phyloP scores from a whole-genome alignment of 2,888 invertebrate genomes.

The Protonemura montana region DNA sequence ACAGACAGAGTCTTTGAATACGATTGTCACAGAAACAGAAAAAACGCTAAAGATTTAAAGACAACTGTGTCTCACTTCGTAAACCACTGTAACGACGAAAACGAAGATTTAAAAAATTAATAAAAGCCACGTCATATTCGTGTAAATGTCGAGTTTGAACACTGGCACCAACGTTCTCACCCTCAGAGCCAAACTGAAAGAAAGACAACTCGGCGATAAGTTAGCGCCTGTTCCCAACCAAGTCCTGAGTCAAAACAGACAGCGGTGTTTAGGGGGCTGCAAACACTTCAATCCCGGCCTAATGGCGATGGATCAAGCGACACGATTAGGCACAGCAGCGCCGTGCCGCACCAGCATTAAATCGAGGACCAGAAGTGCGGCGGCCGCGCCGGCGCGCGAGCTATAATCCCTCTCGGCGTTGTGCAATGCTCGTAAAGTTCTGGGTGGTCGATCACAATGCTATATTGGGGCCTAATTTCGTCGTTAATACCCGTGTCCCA shows the following conservation, averaged over 20 bases:
- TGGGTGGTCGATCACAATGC: constrained; percentile 27
- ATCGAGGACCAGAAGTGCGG: neutral
- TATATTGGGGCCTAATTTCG: neutral
- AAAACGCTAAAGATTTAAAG: too few relatives aligned
- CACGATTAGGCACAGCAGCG: neutral
- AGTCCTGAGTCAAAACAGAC: neutral
- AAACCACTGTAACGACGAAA: too few relatives aligned
- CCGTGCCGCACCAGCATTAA: neutral
- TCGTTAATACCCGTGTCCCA: constrained; percentile 15
- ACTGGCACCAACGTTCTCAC: too few relatives aligned
- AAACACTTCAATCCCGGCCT: too few relatives aligned
- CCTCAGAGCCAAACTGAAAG: too few relatives aligned
- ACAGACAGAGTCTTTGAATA: too few relatives aligned
- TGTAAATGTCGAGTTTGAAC: too few relatives aligned
- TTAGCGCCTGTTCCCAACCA: neutral
- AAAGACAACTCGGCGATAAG: neutral
- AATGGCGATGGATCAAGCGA: neutral
- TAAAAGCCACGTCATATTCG: too few relatives aligned
- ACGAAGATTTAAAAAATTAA: too few relatives aligned
- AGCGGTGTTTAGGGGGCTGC: neutral
- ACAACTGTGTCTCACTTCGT: too few relatives aligned
- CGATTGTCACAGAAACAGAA: too few relatives aligned
- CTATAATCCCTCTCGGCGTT: constrained; percentile 22
- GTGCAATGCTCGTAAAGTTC: constrained; percentile 21
- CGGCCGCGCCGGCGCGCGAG: too few relatives aligned